Percentiles rank a stretch among this genome's conserved stretches.
Conservation (phyloP, 2,113 vertebrate species). For the Puma concolor region DNA sequence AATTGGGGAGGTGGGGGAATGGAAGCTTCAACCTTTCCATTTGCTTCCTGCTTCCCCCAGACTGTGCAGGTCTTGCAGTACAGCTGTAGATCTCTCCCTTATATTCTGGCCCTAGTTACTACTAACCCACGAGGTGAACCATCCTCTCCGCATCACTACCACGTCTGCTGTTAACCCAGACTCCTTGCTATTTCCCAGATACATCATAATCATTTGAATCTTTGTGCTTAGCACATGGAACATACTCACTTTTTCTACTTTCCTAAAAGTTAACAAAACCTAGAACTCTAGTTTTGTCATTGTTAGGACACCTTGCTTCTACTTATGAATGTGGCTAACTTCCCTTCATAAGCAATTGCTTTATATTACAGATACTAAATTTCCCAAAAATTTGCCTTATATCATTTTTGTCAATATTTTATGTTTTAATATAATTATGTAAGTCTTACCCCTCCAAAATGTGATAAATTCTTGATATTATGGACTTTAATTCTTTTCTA, state of each 20-base stretch:
- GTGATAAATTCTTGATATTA: not conserved
- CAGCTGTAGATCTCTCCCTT: not conserved
- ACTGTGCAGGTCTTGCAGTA: accelerated
- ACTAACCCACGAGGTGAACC: not conserved
- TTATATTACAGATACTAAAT: not conserved
- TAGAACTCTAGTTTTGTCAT: not conserved
- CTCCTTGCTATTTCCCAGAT: not conserved
- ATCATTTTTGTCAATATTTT: not conserved
- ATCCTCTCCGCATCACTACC: not conserved
- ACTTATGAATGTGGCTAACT: not conserved
- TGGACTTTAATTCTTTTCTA: conserved; percentile 23
- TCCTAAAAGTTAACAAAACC: not conserved
- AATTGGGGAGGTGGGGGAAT: not conserved
- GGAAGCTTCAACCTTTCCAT: not conserved
- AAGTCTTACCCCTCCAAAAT: not conserved
- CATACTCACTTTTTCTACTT: not conserved
- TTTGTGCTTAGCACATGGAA: not conserved
- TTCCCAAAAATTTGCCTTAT: not conserved
- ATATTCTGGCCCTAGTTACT: not conserved
- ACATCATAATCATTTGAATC: not conserved
- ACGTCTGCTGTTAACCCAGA: not conserved
- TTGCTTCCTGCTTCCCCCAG: not conserved
- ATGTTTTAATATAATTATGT: not conserved
- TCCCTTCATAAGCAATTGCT: not conserved
- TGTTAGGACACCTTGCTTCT: not conserved